Conservation (phyloP, 2,113 vertebrate genomes). For the Ellobius talpinus region DNA sequence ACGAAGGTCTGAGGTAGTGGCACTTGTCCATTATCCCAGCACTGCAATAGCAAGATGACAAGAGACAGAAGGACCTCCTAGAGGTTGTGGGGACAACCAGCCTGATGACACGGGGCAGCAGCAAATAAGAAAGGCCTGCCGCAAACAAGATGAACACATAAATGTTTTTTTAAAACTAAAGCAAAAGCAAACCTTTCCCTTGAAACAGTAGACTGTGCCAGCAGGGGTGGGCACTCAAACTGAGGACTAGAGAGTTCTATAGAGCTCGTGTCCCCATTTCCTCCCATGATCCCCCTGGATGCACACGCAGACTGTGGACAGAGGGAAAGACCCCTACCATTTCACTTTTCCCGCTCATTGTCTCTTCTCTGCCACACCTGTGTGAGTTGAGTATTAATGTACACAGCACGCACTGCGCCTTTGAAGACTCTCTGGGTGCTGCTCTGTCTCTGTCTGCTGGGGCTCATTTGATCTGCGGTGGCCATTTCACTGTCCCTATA, state of each 20-base stretch:
- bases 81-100: not conserved
- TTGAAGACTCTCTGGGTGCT: not conserved
- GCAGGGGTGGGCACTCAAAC: not conserved
- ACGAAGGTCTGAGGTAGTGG: not conserved
- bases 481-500: not conserved
- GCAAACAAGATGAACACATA: not conserved
- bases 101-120: not conserved
- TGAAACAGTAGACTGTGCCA: not conserved
- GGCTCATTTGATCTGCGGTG: not conserved
- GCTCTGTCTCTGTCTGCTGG: not conserved
- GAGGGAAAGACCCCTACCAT: not conserved
- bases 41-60: not conserved
- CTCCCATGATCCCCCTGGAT: not conserved
- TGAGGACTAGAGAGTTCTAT: not conserved
- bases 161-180: not conserved
- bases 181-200: not conserved
- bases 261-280: not conserved
- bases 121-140: not conserved
- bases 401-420: not conserved
- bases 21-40: not conserved
- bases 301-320: not conserved
- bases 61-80: not conserved
- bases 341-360: not conserved
- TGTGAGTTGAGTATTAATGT: not conserved
- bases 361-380: not conserved